Conservation (phyloP, 2,797 vertebrate species). For the Miichthys miiuy region DNA sequence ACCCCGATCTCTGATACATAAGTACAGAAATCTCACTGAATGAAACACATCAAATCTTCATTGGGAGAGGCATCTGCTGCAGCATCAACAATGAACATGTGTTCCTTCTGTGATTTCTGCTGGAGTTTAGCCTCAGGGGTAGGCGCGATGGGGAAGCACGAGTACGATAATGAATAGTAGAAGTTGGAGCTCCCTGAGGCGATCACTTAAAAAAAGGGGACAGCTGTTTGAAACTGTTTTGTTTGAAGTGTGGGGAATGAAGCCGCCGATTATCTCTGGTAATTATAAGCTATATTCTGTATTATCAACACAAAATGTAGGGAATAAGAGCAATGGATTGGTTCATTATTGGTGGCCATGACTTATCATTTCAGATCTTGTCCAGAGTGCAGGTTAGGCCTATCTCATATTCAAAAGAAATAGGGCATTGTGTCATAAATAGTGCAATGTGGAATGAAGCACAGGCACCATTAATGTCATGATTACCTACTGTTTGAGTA, state of each 20-base stretch:
- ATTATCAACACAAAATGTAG: background rate
- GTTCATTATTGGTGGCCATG: background rate
- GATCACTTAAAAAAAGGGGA: slow-evolving; percentile 33
- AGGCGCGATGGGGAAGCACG: slow-evolving; percentile 8
- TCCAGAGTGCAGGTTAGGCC: background rate
- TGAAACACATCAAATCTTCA: slow-evolving; percentile 48
- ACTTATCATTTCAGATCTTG: slow-evolving; percentile 1
- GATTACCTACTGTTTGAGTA: background rate
- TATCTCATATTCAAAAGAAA: background rate
- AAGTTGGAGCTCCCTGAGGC: slow-evolving; percentile 39
- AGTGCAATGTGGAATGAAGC: background rate
- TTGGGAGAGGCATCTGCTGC: slow-evolving; percentile 15
- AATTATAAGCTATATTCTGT: background rate
- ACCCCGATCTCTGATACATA: background rate
- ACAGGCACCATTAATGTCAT: background rate
- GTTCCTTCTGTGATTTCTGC: slow-evolving; percentile 44
- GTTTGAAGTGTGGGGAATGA: slow-evolving; percentile 39
- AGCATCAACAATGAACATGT: slow-evolving; percentile 29
- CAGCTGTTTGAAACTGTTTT: slow-evolving; percentile 45
- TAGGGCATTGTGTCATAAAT: background rate
- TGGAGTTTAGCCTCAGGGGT: slow-evolving; percentile 37
- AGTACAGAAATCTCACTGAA: slow-evolving; percentile 14
- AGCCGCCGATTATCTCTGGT: background rate
- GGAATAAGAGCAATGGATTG: slow-evolving; percentile 1
- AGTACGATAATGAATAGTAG: slow-evolving; percentile 32